Conservation (phyloP, 2,888 invertebrate genomes). For the Pilophorus perplexus region DNA sequence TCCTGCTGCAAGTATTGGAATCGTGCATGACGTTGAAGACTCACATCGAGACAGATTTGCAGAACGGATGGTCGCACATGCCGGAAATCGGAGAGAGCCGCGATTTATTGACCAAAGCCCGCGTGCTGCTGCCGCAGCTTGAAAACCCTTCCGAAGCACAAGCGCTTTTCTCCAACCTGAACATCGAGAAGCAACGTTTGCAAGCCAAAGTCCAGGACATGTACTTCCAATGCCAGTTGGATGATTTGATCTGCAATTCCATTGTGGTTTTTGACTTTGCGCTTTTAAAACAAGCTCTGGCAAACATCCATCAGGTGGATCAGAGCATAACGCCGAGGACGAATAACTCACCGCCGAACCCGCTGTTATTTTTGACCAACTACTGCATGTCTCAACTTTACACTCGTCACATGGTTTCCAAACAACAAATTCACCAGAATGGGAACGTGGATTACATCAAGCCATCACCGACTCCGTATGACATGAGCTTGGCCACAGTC, state of each 20-base stretch:
- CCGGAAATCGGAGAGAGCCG: slow-evolving; percentile 65
- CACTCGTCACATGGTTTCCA: slow-evolving; percentile 62
- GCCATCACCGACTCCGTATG: slow-evolving; percentile 40
- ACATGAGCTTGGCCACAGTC: slow-evolving; percentile 43
- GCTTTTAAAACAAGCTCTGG: slow-evolving; percentile 64
- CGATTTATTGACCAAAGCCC: slow-evolving; percentile 62
- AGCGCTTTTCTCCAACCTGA: slow-evolving; percentile 61
- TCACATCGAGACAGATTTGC: slow-evolving; percentile 71
- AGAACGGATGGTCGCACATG: slow-evolving; percentile 64
- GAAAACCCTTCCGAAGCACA: slow-evolving; percentile 63
- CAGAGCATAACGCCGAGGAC: slow-evolving; percentile 52
- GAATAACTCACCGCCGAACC: slow-evolving; percentile 56
- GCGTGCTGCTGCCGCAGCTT: slow-evolving; percentile 60
- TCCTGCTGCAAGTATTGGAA: slow-evolving; percentile 69
- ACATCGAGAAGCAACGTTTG: slow-evolving; percentile 65
- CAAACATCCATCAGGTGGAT: slow-evolving; percentile 64
- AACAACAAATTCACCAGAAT: slow-evolving; percentile 55
- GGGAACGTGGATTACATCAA: slow-evolving; percentile 54
- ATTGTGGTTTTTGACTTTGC: slow-evolving; percentile 67
- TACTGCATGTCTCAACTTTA: slow-evolving; percentile 73
- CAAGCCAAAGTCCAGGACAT: slow-evolving; percentile 66
- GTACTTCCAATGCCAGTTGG: slow-evolving; percentile 68
- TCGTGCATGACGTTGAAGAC: slow-evolving; percentile 71
- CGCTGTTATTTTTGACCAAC: slow-evolving; percentile 69
- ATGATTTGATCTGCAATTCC: slow-evolving; percentile 67